Base-by-base conservation (phyloP, 2,888 invertebrate genomes). In the Sipha maydis region DNA sequence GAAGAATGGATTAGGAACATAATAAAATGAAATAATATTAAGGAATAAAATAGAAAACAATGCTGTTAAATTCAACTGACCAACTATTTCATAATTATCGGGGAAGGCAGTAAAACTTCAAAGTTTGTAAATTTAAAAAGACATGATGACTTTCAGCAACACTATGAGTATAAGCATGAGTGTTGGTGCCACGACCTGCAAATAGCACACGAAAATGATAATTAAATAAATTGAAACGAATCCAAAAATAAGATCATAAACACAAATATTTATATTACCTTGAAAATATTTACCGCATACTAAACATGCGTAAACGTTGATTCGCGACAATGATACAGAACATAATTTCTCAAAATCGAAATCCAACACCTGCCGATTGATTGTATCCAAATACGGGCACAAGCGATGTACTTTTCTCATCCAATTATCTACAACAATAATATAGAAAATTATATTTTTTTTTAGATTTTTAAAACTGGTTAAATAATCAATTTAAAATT, bases 291-390 rank as follows among this genome's bases (percentile, higher is more conserved):
- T 99, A 34, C 99, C 99, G 92, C 99, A 99, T 1, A 99, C 98
- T 89, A 99, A 94, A 92, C 99, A 99, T 14, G 99, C 99, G 92
- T 99, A 99, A 61, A 99, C 99, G 93, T 99, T 99, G 91, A 99
- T 98, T 91, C 99, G 95, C 0, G 99, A 99, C 90, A 99, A 92
- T 0, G 99, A 99, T 69, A 99, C 96, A 0, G 99, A 99, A 92
- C 99, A 99, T 41, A 99, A 92, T 92, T 99, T 99, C 92, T 99
- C 99, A 93, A 99, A 99, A 93, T 99, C 99, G 93, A 99, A 99
- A 93, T 99, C 99, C 90, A 99, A 92, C 90, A 98, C 95, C 91
- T 98, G 97, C 85, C 99, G 94, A 92, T 99, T 99, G 90, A 99
- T 99, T 0, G 99, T 99, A 91, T 99, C 99, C 91, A 99, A 93